A percentile compares a stretch with the other conserved stretches of the same genome.
phyloP scores from a whole-genome alignment of 2,113 vertebrate genomes.

The Felis chaus region DNA sequence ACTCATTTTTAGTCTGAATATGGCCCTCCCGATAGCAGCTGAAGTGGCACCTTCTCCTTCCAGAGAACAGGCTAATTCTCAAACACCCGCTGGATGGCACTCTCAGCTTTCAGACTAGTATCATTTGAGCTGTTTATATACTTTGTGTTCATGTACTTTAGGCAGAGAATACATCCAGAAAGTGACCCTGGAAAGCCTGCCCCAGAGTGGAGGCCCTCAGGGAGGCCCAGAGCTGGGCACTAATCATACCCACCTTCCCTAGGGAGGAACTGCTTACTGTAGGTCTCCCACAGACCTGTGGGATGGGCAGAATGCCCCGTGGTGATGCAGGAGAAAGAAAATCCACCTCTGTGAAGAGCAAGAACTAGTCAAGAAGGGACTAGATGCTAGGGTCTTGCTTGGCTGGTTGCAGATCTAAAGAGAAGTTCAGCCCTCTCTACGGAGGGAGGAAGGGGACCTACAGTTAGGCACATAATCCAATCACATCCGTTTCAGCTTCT shows the following conservation, averaged over 20 bases:
- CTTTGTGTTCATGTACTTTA: background rate
- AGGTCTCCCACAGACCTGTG: background rate
- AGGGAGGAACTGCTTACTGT: fast-evolving
- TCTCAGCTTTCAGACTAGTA: background rate
- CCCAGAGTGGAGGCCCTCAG: background rate
- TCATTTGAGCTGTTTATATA: background rate
- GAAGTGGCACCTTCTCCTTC: background rate
- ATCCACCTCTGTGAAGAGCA: background rate
- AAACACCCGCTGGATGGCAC: background rate
- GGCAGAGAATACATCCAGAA: background rate
- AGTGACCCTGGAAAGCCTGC: background rate
- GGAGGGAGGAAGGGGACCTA: background rate
- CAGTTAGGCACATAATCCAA: background rate
- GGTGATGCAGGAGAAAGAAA: background rate
- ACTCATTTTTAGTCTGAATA: background rate
- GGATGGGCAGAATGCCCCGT: background rate
- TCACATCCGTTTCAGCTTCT: background rate
- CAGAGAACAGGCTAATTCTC: background rate
- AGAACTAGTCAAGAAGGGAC: background rate
- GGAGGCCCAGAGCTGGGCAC: background rate
- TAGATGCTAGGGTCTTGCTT: background rate
- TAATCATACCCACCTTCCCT: background rate
- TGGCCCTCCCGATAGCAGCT: background rate
- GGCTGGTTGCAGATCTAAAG: background rate
- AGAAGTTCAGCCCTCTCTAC: background rate